Evolutionary conservation across 2,797 vertebrate species (phyloP).

Genomic region (Phrynocephalus vlangalii): DNA sequence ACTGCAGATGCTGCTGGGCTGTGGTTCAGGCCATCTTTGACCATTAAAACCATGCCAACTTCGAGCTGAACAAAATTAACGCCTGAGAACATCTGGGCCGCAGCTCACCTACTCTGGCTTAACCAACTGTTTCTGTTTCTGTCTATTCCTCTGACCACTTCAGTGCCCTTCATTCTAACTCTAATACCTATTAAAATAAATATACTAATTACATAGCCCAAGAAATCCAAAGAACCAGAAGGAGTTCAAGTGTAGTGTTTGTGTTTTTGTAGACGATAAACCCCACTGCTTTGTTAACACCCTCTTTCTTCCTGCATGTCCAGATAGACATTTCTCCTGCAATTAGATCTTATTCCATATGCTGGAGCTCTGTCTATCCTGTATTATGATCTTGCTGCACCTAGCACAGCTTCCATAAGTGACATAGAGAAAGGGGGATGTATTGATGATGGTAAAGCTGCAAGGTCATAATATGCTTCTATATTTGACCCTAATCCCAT

Average conservation of each 20-base stretch:
- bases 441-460: background rate
- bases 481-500: too few species aligned
- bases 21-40: too few species aligned
- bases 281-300: background rate
- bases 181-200: background rate
- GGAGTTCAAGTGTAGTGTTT: background rate
- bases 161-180: background rate
- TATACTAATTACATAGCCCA: too few species aligned
- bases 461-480: background rate
- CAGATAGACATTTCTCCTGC: background rate
- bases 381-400: background rate
- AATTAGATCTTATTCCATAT: background rate
- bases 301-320: background rate
- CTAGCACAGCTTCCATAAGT: background rate
- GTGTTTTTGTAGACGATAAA: background rate
- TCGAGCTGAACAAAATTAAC: background rate
- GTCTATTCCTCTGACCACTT: too few species aligned
- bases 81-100: background rate
- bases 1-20: too few species aligned
- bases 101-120: background rate
- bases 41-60: background rate
- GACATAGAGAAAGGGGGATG: background rate
- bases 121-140: background rate
- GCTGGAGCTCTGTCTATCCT: background rate
- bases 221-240: background rate